phyloP scores from a whole-genome alignment of 2,113 vertebrate genomes.

The Solea senegalensis region DNA sequence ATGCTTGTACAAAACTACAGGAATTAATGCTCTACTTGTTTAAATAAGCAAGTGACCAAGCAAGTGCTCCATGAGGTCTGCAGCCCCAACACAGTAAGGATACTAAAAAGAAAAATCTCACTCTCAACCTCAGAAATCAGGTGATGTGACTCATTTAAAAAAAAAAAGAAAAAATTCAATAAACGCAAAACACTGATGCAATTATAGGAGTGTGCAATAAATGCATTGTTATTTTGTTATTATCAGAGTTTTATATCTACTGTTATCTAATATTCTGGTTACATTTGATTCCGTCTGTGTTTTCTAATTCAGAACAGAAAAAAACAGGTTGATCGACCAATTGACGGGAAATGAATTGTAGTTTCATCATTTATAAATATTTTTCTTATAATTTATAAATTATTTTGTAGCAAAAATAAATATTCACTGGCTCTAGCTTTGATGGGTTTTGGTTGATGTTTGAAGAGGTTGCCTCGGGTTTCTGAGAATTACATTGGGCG shows the following conservation, averaged over 20 bases:
- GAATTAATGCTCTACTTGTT: neutral
- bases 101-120: neutral
- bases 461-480: neutral
- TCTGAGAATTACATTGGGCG: neutral
- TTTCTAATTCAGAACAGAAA: neutral
- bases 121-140: constrained; percentile 3
- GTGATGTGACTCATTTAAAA: neutral
- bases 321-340: too few relatives aligned
- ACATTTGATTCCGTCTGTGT: neutral
- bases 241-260: neutral
- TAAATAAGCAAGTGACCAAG: constrained; percentile 3
- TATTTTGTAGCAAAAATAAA: too few relatives aligned
- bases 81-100: neutral
- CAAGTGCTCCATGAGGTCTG: too few relatives aligned
- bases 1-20: constrained; percentile 1
- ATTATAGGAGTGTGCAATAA: neutral
- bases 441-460: neutral
- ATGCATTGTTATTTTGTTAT: neutral
- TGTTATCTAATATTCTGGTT: neutral
- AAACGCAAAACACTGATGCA: neutral
- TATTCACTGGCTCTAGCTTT: neutral
- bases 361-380: neutral
- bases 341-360: neutral
- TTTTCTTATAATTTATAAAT: neutral
- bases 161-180: neutral